phyloP scores from a whole-genome alignment of 2,888 invertebrate genomes.

The Actias luna region DNA sequence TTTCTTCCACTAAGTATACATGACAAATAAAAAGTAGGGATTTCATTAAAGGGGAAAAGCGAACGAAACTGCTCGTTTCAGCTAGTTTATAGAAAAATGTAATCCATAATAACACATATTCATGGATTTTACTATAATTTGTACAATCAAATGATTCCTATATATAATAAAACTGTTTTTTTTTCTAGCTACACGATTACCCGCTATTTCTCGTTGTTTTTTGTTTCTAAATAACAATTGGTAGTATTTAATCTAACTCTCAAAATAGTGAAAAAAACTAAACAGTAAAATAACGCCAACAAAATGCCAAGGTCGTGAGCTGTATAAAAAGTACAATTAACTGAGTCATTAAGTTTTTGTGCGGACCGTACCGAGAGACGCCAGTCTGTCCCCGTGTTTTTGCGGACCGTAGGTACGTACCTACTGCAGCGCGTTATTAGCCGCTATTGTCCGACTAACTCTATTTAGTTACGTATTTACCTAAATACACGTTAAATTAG shows the following conservation, averaged over 20 bases:
- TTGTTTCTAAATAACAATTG: neutral
- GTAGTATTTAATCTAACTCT: neutral
- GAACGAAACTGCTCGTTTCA: no score
- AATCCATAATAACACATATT: no score
- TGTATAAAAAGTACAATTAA: slow-evolving; percentile 49
- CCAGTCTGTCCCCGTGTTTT: slow-evolving; percentile 23
- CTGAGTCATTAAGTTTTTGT: slow-evolving; percentile 47
- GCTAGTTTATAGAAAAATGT: no score
- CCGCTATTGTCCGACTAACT: slow-evolving; percentile 12
- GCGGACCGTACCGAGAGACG: slow-evolving; percentile 30
- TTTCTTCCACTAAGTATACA: no score
- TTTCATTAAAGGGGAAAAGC: no score
- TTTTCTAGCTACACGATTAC: no score
- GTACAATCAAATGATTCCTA: no score
- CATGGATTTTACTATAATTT: no score
- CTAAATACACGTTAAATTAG: neutral
- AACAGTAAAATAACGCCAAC: slow-evolving; percentile 24
- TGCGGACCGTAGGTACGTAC: slow-evolving; percentile 19
- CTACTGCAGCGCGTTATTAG: slow-evolving; percentile 10
- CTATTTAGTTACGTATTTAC: slow-evolving; percentile 6
- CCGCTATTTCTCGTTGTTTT: neutral
- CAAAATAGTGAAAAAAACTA: neutral
- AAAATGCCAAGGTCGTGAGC: slow-evolving; percentile 40
- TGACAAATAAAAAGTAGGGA: no score
- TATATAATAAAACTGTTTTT: no score